A percentile compares a stretch with the other conserved stretches of the same genome.
Evolutionary conservation across 2,797 vertebrate species (phyloP).

Genomic region (Mycteria americana): DNA sequence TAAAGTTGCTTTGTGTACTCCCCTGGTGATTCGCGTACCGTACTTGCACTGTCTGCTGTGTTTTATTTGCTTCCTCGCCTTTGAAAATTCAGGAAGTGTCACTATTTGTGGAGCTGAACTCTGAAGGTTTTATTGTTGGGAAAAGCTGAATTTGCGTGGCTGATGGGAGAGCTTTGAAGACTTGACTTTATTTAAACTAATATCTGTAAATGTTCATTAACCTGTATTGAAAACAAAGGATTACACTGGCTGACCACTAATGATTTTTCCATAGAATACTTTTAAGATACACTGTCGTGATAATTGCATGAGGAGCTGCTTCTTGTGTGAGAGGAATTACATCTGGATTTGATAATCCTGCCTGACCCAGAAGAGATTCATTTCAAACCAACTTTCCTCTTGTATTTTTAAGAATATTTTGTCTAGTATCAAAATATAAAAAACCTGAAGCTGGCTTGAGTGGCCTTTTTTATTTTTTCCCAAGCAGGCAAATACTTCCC

Average conservation of each 20-base stretch:
- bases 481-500: not conserved
- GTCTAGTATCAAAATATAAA: not conserved
- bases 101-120: not conserved
- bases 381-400: not conserved
- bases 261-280: not conserved
- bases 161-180: not conserved
- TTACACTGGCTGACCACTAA: not conserved
- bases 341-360: slow-evolving; percentile 36
- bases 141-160: not conserved
- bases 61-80: not conserved
- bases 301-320: not conserved
- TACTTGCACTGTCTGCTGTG: not conserved
- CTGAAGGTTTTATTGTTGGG: not conserved
- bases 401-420: not conserved
- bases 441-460: not conserved
- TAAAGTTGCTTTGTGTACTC: not conserved
- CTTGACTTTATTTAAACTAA: not conserved
- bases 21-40: not conserved
- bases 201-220: not conserved
- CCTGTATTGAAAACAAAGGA: not conserved
- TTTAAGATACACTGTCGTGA: not conserved
- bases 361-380: not conserved
- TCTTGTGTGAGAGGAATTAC: not conserved
- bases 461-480: not conserved
- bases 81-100: not conserved